A percentile compares a stretch with the other conserved stretches of the same genome.
These are phyloP conservation scores for Corydoras sp. DNA, from an alignment of 2,113 vertebrate genomes.

Conservation along the genomic window DNA sequence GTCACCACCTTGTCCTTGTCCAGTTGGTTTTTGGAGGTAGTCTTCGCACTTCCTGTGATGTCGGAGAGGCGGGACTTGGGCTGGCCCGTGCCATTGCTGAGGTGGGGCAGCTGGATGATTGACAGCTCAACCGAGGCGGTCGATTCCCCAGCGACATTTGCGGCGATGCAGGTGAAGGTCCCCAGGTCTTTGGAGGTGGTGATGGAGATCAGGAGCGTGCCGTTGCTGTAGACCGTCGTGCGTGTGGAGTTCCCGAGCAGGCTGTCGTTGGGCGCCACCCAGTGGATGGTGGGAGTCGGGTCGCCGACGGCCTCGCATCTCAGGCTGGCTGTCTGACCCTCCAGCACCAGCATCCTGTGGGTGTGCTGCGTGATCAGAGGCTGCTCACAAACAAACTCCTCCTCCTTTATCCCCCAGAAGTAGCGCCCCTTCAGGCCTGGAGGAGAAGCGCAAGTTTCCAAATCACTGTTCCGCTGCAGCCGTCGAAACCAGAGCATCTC, in stretches of 20 bases:
- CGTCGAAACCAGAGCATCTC: constrained; percentile 86
- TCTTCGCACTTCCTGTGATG: constrained; percentile 83
- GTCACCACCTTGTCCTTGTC: constrained; percentile 78
- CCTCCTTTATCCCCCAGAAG: constrained; percentile 84
- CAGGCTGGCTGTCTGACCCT: constrained; percentile 83
- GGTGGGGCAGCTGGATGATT: constrained; percentile 85
- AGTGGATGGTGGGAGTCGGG: constrained; percentile 84
- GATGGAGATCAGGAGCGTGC: constrained; percentile 85
- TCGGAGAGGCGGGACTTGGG: constrained; percentile 86
- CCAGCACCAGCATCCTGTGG: constrained; percentile 81
- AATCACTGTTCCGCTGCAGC: constrained; percentile 79
- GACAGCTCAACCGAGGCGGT: constrained; percentile 81
- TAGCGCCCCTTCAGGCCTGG: constrained; percentile 84
- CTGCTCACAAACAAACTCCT: constrained; percentile 85
- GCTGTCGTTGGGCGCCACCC: constrained; percentile 83
- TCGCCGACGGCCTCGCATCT: constrained; percentile 88
- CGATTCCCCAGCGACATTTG: constrained; percentile 85
- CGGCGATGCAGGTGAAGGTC: constrained; percentile 89
- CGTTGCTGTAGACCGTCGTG: constrained; percentile 75
- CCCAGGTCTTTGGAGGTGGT: constrained; percentile 89
- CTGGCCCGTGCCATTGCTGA: constrained; percentile 77
- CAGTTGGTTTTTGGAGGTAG: constrained; percentile 64
- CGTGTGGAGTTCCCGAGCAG: constrained; percentile 84
- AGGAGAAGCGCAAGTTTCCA: constrained; percentile 91
- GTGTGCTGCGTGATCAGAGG: constrained; percentile 90